Evolutionary conservation across 2,888 invertebrate species (phyloP).

Genomic region (Eurytoma californica): DNA sequence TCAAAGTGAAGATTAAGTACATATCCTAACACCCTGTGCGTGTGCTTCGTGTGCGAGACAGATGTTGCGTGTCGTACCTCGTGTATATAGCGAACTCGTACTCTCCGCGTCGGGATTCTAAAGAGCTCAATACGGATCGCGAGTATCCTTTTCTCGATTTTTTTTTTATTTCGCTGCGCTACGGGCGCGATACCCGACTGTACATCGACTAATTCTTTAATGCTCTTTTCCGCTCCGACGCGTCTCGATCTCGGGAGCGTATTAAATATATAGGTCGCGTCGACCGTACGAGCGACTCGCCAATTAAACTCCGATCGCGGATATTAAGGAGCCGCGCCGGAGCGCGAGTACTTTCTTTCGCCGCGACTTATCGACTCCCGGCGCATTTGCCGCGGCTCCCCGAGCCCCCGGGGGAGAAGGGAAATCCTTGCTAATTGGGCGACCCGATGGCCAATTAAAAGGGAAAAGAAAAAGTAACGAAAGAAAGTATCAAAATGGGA

Average conservation of each 20-base stretch:
- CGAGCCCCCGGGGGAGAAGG: background rate
- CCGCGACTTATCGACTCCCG: background rate
- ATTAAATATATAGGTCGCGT: too few species aligned
- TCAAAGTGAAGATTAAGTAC: too few species aligned
- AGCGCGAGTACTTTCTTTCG: background rate
- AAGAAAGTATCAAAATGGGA: background rate
- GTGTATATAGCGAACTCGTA: too few species aligned
- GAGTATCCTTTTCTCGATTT: too few species aligned
- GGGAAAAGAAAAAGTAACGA: background rate
- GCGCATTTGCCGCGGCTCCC: background rate
- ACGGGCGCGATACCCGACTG: background rate
- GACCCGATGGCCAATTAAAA: conserved; percentile 22
- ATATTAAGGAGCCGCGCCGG: background rate
- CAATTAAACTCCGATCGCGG: conserved; percentile 17
- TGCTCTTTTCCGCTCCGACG: background rate
- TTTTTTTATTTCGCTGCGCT: too few species aligned
- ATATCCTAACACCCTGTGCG: too few species aligned
- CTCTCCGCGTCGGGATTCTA: too few species aligned
- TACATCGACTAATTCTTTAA: conserved; percentile 15
- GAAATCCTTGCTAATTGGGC: conserved; percentile 18
- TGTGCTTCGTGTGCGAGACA: too few species aligned
- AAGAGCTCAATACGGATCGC: too few species aligned
- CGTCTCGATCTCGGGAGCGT: too few species aligned
- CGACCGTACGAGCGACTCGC: conserved; percentile 3
- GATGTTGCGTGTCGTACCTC: too few species aligned